Percentiles rank a stretch among this genome's conserved stretches.
These are phyloP conservation scores for Holacanthella duospinosa DNA, from an alignment of 2,888 invertebrate genomes.

Conservation along the genomic window DNA sequence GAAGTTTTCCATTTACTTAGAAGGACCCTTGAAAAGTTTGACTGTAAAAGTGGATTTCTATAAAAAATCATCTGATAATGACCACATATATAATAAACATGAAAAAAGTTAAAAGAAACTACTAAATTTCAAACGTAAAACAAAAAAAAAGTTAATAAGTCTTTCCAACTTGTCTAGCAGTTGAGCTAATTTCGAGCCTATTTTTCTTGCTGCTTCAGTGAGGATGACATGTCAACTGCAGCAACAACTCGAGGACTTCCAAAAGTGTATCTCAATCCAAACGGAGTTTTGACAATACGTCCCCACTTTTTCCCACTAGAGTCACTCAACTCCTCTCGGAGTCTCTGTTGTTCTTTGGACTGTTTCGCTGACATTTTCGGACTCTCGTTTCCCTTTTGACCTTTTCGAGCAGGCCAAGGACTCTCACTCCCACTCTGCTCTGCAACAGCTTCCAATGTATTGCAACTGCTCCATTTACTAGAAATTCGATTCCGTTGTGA, in stretches of 20 bases:
- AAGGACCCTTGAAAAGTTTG: too few relatives aligned
- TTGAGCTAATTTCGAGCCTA: too few relatives aligned
- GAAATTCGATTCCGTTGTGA: constrained; percentile 47
- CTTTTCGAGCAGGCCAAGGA: constrained; percentile 32
- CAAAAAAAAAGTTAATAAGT: too few relatives aligned
- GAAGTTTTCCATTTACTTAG: too few relatives aligned
- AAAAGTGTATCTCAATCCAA: constrained; percentile 37
- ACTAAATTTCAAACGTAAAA: too few relatives aligned
- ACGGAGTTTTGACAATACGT: constrained; percentile 36
- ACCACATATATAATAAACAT: too few relatives aligned
- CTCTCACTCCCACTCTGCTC: constrained; percentile 31
- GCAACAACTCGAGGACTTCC: constrained; percentile 18
- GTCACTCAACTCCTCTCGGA: background rate
- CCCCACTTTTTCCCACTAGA: constrained; percentile 32
- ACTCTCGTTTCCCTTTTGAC: constrained; percentile 17
- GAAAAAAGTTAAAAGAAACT: too few relatives aligned
- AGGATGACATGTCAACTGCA: background rate
- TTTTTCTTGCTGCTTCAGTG: background rate
- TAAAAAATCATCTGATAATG: too few relatives aligned
- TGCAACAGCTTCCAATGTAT: constrained; percentile 29
- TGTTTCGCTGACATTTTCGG: background rate
- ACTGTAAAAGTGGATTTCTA: too few relatives aligned
- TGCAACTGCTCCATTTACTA: constrained; percentile 32
- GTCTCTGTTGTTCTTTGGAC: background rate
- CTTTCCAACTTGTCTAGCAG: too few relatives aligned